Base-by-base conservation (phyloP, 2,888 invertebrate genomes). In the Cerceris ruficornis region DNA sequence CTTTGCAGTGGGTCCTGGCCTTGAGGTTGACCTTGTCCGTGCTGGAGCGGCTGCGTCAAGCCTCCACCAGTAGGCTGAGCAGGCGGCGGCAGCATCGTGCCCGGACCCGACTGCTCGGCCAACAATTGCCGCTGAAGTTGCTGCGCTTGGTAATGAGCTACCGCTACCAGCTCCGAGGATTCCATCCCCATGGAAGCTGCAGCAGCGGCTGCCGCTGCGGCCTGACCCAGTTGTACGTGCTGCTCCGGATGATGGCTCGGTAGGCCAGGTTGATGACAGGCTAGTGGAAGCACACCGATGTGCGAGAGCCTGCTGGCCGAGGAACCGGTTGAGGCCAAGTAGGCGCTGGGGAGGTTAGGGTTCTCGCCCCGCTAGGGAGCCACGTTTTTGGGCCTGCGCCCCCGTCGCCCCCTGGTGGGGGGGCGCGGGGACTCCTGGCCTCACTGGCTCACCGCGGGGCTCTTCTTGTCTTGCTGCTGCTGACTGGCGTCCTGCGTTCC, bases 401-500 rank as follows among this genome's bases (percentile, higher is more conserved):
- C 92, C 92, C 92, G 92, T 89, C 92, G 92, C 92, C 92, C 92
- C 91, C 92, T 90, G 90, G 92, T 92, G 87, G 92, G 92, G 90
- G 92, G 92, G 91, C 92, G 92, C 92, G 92, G 92, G 92, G 92
- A 92, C 92, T 92, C 92, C 92, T 92, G 92, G 92, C 94, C 94
- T 95, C 95, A 96, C 95, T 96, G 96, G 93, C 95, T 96, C 93
- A 96, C 96, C 89, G 96, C 96, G 90, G 96, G 96, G 93, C 96
- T 96, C 94, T 96, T 96, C 93, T 96, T 96, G 93, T 96, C 96
- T 90, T 95, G 95, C 94, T 96, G 96, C 93, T 95, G 96, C 94
- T 95, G 91, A 94, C 94, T 91, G 94, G 94, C 86, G 93, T 94
- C 92, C 91, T 94, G 91, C 72, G 91, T 84, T 83, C 94, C 94